Evolutionary conservation across 2,113 vertebrate genomes (phyloP), one percentile per base, ranked within the genome.

Genomic region (Cygnus atratus): DNA sequence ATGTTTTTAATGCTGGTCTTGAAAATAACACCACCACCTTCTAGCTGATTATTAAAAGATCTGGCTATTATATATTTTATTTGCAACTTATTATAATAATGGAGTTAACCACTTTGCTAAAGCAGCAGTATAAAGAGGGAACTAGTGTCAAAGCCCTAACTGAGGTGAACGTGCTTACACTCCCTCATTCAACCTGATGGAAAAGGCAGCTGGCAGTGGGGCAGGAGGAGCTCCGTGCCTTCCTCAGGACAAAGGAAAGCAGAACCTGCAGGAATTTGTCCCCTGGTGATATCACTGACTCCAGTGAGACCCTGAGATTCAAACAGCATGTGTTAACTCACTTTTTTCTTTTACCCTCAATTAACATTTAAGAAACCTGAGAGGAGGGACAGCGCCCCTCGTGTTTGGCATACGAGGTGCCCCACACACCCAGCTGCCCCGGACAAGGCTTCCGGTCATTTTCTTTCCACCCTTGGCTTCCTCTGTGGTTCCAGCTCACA

Each of bases 341-440:
- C 8, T 2, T 65, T 84, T 77, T 74, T 31, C 35, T 44, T 76
- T 85, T 7, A 58, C 2, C 35, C 26, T 25, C 43, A n/a, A 35
- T 2, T 11, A 84, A 57, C 2, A 0, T 9, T 29, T 22, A 44
- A 39, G 71, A 91, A 82, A 8, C 18, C 31, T 5, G n/a, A 29
- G 12, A 46, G 10, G 7, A 26, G 15, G 17, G 78, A 29, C 13
- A 29, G 28, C 2, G 2, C 46, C 61, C 66, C 0, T 0, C 3
- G 33, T 10, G 15, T n/a, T 26, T 22, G 57, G 57, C 3, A 0
- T 50, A 71, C 0, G 0, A 62, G 24, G 33, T 1, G 6, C 54
- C 35, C 44, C 46, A 4, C 12, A 52, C 50, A 52, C 24, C 11
- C 50, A 62, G 28, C 29, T 1, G 6, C 54, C 31, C 44, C 37